Evolutionary conservation across 2,797 vertebrate species (phyloP), one percentile per base, ranked within the genome.

Genomic region (Esox masquinongy): DNA sequence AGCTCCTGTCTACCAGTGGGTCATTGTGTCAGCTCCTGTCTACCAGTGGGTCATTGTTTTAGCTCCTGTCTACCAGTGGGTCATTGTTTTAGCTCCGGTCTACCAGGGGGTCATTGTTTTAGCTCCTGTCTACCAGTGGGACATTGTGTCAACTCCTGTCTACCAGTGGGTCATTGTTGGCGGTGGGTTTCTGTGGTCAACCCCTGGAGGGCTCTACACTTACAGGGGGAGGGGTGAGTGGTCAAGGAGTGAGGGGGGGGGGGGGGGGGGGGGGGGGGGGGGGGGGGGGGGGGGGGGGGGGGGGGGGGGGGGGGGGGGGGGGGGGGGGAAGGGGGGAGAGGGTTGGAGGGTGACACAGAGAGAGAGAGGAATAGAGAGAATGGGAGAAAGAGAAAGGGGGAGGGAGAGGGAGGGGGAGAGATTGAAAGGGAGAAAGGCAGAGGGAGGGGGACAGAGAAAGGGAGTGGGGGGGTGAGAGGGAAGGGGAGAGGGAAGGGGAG

Each of bases 351-450:
- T 67, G 76, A 43, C 43, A 24, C 24, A n/a, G 31, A 19, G 47
- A 24, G 53, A 39, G 66, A 43, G n/a, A 64, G 77, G 73, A 4
- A 39, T 14, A 74, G 77, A 29, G 77, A 19, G 29, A 9, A 53
- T 1, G 7, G 56, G 75, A 71, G 71, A 72, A 73, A 81, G 87
- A 87, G 85, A 90, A 85, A 89, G 79, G 49, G 82, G 81, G 86
- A 85, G 87, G 83, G 82, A 89, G 79, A 26, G 82, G 81, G 86
- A 85, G 87, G 83, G 82, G 16, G 75, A 61, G 36, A 50, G 56
- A 3, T 56, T 24, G 63, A 66, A 22, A 36, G 69, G 76, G 43
- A 34, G 29, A 16, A 72, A 70, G 67, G 71, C 70, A 15, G 76
- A 66, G 36, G 53, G 56, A 3, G 56, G 22, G 63, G 70, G 24